phyloP scores from a whole-genome alignment of 2,888 invertebrate genomes.

The Artemia sinica region DNA sequence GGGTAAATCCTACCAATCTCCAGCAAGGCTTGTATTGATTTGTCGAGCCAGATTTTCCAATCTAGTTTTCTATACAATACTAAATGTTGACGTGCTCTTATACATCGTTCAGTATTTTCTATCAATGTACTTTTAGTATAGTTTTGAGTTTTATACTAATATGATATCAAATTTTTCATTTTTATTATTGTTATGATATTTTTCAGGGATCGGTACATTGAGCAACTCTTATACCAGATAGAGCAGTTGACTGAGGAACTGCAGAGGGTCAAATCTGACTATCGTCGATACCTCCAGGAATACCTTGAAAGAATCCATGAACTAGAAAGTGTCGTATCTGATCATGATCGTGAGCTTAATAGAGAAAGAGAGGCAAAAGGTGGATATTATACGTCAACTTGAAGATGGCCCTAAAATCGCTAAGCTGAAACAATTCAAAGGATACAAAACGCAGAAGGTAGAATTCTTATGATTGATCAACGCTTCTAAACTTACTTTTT shows the following conservation, averaged over 20 bases:
- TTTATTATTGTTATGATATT: conserved; percentile 31
- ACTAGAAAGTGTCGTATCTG: conserved; percentile 31
- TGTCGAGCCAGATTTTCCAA: not conserved
- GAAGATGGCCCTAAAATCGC: conserved; percentile 14
- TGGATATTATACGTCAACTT: conserved; percentile 3
- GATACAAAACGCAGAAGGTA: conserved; percentile 16
- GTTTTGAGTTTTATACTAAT: conserved; percentile 19
- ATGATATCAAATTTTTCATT: conserved; percentile 28
- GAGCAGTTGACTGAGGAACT: conserved; percentile 61
- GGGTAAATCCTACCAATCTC: not conserved
- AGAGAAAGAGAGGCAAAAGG: conserved; percentile 9
- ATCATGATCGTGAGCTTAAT: conserved; percentile 1
- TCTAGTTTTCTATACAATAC: not conserved
- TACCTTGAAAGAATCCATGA: conserved; percentile 36
- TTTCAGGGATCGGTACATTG: conserved; percentile 52
- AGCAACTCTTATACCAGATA: conserved; percentile 49
- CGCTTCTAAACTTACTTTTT: not conserved
- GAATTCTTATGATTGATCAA: not conserved
- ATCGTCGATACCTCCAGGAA: conserved; percentile 36
- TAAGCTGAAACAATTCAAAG: conserved; percentile 16
- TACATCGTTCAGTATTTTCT: not conserved
- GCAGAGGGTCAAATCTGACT: conserved; percentile 43
- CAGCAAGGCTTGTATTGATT: not conserved
- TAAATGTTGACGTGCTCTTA: no score
- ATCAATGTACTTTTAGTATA: conserved; percentile 10